A percentile compares a stretch with the other conserved stretches of the same genome.
Evolutionary conservation across 2,113 vertebrate species (phyloP).

Genomic region (Herpailurus yagouaroundi): DNA sequence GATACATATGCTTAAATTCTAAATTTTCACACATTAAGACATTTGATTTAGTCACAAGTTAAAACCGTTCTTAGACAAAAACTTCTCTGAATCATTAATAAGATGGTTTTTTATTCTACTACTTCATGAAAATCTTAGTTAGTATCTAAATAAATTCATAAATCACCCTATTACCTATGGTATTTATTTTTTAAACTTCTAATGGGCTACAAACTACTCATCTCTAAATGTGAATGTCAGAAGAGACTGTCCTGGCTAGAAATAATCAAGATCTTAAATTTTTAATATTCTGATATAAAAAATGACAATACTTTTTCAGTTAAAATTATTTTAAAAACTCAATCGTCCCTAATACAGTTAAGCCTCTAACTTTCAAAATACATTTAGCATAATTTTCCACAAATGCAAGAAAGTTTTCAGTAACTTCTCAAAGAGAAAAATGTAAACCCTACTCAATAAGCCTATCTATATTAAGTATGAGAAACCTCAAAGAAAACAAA

Average conservation of each 20-base stretch:
- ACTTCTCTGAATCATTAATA: neutral
- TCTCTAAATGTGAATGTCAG: neutral
- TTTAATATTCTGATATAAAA: neutral
- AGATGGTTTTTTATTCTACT: constrained; percentile 3
- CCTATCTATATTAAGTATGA: neutral
- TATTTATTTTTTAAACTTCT: neutral
- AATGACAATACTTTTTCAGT: constrained; percentile 21
- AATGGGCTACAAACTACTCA: neutral
- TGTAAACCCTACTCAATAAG: constrained; percentile 23
- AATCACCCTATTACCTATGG: neutral
- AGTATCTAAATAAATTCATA: neutral
- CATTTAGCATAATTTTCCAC: neutral
- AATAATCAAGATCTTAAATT: constrained; percentile 25
- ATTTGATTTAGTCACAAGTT: constrained; percentile 15
- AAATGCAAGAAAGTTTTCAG: neutral
- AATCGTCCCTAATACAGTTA: neutral
- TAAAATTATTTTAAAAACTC: constrained; percentile 2
- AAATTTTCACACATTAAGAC: neutral
- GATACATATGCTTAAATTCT: neutral
- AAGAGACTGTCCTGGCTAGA: neutral
- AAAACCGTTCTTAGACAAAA: neutral
- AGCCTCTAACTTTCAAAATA: neutral
- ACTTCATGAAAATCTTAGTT: neutral
- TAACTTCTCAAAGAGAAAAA: constrained; percentile 37
- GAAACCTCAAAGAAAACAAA: constrained; percentile 6